Evolutionary conservation across 2,113 vertebrate genomes (phyloP), one percentile per base, ranked within the genome.

Genomic region (Ibidorhyncha struthersii): DNA sequence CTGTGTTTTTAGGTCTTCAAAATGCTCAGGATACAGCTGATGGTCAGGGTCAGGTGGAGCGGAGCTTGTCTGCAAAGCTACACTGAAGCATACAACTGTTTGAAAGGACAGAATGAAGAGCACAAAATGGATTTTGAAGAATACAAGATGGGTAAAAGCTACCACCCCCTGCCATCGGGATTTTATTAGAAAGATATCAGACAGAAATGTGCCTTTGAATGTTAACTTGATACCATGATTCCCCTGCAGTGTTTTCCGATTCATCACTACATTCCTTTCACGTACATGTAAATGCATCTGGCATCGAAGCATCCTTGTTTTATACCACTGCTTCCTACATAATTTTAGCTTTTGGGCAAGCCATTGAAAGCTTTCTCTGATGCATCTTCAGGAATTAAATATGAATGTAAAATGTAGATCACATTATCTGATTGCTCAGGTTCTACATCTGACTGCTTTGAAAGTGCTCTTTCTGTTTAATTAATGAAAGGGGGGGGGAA

Each of bases 361-460:
- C 8, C 21, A 49, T 40, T 62, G 63, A 86, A 95, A 95, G 47
- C 69, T 90, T 90, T 81, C 41, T 66, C 45, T 63, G 41, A 65
- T 66, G 41, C 26, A 67, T 63, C 55, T 55, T 92, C 47, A 83
- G 55, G 79, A 95, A 93, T 94, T 90, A 95, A 93, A 92, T 84
- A 95, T 74, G 82, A 95, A 96, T 86, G 90, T 43, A 52, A 93
- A 89, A 12, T 41, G 38, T n/a, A 63, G 71, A 49, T 81, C 50
- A 81, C 76, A 82, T 95, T 81, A 89, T 74, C 82, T 71, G 55
- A 74, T 83, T 80, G 62, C 59, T 90, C 55, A 90, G 20, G 22
- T 89, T 87, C 70, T 85, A 65, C 14, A 80, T 52, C 85, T 72
- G 38, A 88, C 83, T 87, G 76, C 77, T 86, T 67, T 91, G 41